These are phyloP conservation scores for Gephyroberyx darwinii DNA, from an alignment of 2,797 vertebrate species.

Conservation along the genomic window DNA sequence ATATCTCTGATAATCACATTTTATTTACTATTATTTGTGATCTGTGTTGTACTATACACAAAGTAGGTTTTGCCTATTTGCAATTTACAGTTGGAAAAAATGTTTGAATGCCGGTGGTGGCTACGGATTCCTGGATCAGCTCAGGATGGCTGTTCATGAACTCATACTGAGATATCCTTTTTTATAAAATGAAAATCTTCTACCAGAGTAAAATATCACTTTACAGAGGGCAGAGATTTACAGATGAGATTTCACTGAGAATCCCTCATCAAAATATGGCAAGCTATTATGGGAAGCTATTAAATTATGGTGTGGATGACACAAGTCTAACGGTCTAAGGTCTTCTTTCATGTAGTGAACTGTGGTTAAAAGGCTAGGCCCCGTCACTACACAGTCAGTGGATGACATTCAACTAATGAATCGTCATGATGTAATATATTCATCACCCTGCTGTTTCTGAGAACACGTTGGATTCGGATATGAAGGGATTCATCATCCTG, in stretches of 20 bases:
- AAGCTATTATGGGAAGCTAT: constrained; percentile 60
- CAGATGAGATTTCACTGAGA: constrained; percentile 52
- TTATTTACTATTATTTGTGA: too few relatives aligned
- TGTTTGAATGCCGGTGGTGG: constrained; percentile 13
- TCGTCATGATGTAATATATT: constrained; percentile 67
- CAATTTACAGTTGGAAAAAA: constrained; percentile 25
- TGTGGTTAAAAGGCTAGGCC: constrained; percentile 57
- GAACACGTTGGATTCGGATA: constrained; percentile 60
- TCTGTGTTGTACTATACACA: constrained; percentile 6
- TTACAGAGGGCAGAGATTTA: constrained; percentile 46
- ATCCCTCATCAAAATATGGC: constrained; percentile 53
- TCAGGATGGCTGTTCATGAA: constrained; percentile 28
- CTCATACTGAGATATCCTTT: constrained; percentile 22
- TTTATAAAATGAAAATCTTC: constrained; percentile 46
- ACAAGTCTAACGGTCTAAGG: constrained; percentile 61
- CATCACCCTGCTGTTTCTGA: constrained; percentile 68
- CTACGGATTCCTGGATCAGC: constrained; percentile 34
- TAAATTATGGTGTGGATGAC: constrained; percentile 64
- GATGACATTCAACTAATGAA: constrained; percentile 79
- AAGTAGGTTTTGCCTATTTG: constrained; percentile 19
- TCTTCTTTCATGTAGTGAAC: constrained; percentile 68
- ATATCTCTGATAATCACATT: too few relatives aligned
- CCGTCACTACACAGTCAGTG: constrained; percentile 59
- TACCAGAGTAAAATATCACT: constrained; percentile 40
- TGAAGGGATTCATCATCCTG: constrained; percentile 52